phyloP scores from a whole-genome alignment of 2,113 vertebrate species.

The Myanophis thanlyinensis region DNA sequence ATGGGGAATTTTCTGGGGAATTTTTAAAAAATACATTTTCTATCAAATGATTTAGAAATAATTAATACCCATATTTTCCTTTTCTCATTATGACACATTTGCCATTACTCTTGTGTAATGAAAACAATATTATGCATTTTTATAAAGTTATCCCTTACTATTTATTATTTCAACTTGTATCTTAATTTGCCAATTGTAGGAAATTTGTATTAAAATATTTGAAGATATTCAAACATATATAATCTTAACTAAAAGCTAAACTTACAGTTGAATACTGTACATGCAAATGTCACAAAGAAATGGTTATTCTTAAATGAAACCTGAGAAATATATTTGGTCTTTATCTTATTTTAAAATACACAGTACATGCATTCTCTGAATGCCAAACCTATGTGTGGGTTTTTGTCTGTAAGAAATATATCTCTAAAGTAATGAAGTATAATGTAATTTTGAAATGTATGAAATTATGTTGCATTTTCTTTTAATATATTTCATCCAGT shows the following conservation, averaged over 20 bases:
- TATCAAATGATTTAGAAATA: not conserved
- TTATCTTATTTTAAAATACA: conserved; percentile 10
- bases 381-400: not conserved
- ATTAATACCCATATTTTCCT: not conserved
- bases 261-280: not conserved
- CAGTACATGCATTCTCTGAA: not conserved
- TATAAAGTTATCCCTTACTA: not conserved
- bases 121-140: not conserved
- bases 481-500: conserved; percentile 28
- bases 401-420: not conserved
- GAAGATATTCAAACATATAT: not conserved
- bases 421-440: conserved; percentile 15
- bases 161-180: not conserved
- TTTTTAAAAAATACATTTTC: too few relatives aligned
- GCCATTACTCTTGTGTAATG: not conserved
- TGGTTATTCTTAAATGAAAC: not conserved
- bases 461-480: conserved; percentile 31
- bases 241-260: not conserved
- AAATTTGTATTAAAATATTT: not conserved
- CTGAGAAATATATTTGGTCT: not conserved
- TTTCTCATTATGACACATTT: not conserved
- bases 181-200: not conserved
- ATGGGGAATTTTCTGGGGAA: too few relatives aligned
- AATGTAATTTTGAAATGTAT: conserved; percentile 4
- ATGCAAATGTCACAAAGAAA: not conserved